Base-by-base conservation (phyloP, 2,113 vertebrate genomes). In the Theristicus caerulescens region DNA sequence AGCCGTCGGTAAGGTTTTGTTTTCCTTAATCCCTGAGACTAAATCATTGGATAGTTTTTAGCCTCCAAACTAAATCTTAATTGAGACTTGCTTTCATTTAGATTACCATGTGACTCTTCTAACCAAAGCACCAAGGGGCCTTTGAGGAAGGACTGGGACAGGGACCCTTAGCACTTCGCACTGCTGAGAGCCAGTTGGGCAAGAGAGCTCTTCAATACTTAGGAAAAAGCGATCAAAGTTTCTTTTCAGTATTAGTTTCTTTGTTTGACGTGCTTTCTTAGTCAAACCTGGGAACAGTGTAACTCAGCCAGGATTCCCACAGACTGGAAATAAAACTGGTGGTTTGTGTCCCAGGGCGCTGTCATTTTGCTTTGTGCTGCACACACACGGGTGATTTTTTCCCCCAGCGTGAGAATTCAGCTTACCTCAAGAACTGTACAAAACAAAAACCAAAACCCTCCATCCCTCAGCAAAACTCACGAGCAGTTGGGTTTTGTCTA, bases 21-120 rank as follows among this genome's bases (percentile, higher is more conserved):
- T 97, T 96, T 97, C 86, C 91, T 94, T 98, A 97, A 96, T 97
- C 96, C 95, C 81, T 62, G 83, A 95, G 97, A 97, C 96, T 94
- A 97, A 97, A 97, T 97, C 93, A 96, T 16, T 92, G 93, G 55
- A 83, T 82, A 70, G 92, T 77, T 97, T 81, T 72, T 92, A 95
- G 94, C 82, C 96, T 97, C 76, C 82, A 82, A 96, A 78, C 90
- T 90, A 94, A 97, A 96, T 96, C 92, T 97, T 96, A 96, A 94
- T 96, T 81, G 96, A 96, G 92, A 65, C 59, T 96, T 73, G 84
- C 88, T 73, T 90, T 74, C 87, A 89, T 85, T 95, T 69, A 93
- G 72, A 84, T 69, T 67, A 64, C 58, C 10, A 2, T 10, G 21
- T 0, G 3, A 85, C 40, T 91, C 70, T 81, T 32, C 85, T 40